Conservation (phyloP, 2,888 invertebrate species). For the Clostera curtula region DNA sequence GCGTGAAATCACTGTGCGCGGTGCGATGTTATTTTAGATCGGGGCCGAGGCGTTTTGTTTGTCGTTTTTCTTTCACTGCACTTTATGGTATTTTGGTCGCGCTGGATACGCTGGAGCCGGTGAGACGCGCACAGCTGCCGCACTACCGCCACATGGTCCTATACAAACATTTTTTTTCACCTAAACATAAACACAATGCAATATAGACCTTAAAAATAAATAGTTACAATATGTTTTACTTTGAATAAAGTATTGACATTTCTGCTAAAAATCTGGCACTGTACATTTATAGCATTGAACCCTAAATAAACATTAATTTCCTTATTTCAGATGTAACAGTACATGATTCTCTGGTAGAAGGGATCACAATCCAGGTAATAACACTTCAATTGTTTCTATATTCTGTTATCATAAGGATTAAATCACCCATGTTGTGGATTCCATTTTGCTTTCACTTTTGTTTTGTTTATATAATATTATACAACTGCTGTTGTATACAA, state of each 20-base stretch:
- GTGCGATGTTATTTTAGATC: constrained; percentile 51
- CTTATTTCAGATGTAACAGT: constrained; percentile 52
- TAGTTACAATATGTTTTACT: too few relatives aligned
- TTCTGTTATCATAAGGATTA: too few relatives aligned
- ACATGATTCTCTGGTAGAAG: constrained; percentile 56
- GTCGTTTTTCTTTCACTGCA: constrained; percentile 36
- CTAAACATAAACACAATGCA: constrained; percentile 1
- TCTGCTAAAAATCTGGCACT: too few relatives aligned
- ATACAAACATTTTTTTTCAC: constrained; percentile 7
- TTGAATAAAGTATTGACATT: too few relatives aligned
- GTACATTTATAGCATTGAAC: neutral
- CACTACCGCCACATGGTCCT: constrained; percentile 11
- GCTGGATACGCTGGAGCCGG: constrained; percentile 6
- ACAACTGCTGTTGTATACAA: too few relatives aligned
- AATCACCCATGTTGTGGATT: too few relatives aligned
- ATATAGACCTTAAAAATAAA: too few relatives aligned
- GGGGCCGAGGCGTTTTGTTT: constrained; percentile 39
- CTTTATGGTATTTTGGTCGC: constrained; percentile 31
- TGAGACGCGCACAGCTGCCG: constrained; percentile 2
- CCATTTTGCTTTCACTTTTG: too few relatives aligned
- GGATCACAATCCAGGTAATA: constrained; percentile 58
- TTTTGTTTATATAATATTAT: too few relatives aligned
- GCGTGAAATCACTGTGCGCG: constrained; percentile 24
- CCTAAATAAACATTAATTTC: neutral
- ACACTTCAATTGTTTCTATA: too few relatives aligned